Evolutionary conservation across 2,797 vertebrate genomes (phyloP), one percentile per base, ranked within the genome.

Genomic region (Peromyscus melanophrys): DNA sequence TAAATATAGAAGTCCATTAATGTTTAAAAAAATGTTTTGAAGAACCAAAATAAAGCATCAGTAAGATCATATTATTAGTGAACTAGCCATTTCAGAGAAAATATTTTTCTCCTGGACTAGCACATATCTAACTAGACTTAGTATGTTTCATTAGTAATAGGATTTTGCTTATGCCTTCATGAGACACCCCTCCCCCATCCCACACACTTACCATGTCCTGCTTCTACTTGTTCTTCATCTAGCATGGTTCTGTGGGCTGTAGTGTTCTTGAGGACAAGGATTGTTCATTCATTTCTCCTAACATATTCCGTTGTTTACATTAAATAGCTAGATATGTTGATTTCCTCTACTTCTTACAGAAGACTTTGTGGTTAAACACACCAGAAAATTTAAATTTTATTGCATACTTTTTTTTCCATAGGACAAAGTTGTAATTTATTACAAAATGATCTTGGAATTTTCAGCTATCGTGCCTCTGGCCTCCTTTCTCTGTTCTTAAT

Each of bases 391-490:
- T 40, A 14, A 81, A 91, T 91, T 87, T 43, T 69, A n/a, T 34
- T 75, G 5, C 7, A 1, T 29, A 23, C 75, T 82, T 25, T 14
- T 61, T 94, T 76, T 89, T 37, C 59, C 4, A 61, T 14, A 52
- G 61, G 57, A 84, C 9, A 40, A 59, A 88, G 49, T 85, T 91
- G 55, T 40, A 89, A 2, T 93, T 93, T 81, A 19, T 97, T 95
- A 4, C 29, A 40, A 92, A 46, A 67, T 89, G 27, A 89, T 93
- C 52, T 92, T 93, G n/a, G 93, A 93, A 92, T 87, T 96, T 93
- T 94, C 83, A 86, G 21, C 8, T 16, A 40, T 81, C 8, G 4
- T 63, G 52, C 21, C 6, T 69, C 27, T 89, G 37, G 57, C 25
- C 4, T 71, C 11, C 43, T 69, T 59, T 84, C 76, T 69, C 61